phyloP scores from a whole-genome alignment of 1,140 invertebrate genomes.

The Calliopsis andreniformis region DNA sequence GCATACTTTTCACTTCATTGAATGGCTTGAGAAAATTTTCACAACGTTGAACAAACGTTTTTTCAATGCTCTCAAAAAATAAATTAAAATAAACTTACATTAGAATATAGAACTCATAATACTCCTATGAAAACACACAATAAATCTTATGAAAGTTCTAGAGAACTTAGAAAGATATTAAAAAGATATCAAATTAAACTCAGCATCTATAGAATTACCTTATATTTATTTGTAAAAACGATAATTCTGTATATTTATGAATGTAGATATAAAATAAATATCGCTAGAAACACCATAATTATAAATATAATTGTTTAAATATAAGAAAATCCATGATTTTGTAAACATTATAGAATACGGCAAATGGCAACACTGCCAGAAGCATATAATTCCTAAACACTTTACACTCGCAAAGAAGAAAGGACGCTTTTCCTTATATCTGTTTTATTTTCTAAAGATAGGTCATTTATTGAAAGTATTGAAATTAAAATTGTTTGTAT shows the following conservation, averaged over 20 bases:
- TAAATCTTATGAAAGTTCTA: background rate
- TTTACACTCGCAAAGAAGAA: background rate
- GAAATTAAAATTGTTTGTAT: no score
- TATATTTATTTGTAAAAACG: background rate
- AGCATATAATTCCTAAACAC: slow-evolving; percentile 22
- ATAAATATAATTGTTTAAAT: background rate
- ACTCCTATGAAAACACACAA: background rate
- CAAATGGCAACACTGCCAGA: slow-evolving; percentile 23
- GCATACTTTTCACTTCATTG: no score
- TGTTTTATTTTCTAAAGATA: background rate
- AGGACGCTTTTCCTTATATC: slow-evolving; percentile 23
- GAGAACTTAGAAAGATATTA: background rate
- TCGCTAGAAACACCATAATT: background rate
- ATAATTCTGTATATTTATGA: background rate
- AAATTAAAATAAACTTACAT: background rate
- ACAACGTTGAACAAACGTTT: background rate
- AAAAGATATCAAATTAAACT: background rate
- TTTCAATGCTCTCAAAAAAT: background rate
- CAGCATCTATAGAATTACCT: background rate
- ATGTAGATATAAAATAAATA: background rate
- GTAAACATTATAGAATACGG: background rate
- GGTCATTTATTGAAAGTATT: background rate
- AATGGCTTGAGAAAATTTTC: no score
- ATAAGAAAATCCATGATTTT: background rate
- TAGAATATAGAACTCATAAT: background rate